phyloP scores from a whole-genome alignment of 1,140 invertebrate species.

The Bombyx mori region ASM3026992v2 NC_085119.1:5359501-5360000 shows the following conservation, averaged over 20 bases:
- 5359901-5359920: constrained; percentile 54
- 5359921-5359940: constrained; percentile 44
- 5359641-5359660: constrained; percentile 73
- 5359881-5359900: constrained; percentile 64
- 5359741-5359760: constrained; percentile 74
- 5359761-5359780: constrained; percentile 70
- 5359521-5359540: constrained; percentile 52
- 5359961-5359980: neutral
- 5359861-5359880: constrained; percentile 72
- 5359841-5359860: constrained; percentile 75
- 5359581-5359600: constrained; percentile 67
- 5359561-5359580: constrained; percentile 66
- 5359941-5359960: constrained; percentile 5
- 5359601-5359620: constrained; percentile 54
- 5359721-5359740: constrained; percentile 79
- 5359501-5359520: constrained; percentile 62
- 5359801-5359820: constrained; percentile 60
- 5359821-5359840: constrained; percentile 69
- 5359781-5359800: constrained; percentile 64
- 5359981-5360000: too few species aligned
- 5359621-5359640: constrained; percentile 39
- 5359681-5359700: constrained; percentile 87
- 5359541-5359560: constrained; percentile 53
- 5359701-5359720: constrained; percentile 87
- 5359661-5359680: constrained; percentile 85